Evolutionary conservation across 2,113 vertebrate species (phyloP).

Genomic region (Callionymus lyra): DNA sequence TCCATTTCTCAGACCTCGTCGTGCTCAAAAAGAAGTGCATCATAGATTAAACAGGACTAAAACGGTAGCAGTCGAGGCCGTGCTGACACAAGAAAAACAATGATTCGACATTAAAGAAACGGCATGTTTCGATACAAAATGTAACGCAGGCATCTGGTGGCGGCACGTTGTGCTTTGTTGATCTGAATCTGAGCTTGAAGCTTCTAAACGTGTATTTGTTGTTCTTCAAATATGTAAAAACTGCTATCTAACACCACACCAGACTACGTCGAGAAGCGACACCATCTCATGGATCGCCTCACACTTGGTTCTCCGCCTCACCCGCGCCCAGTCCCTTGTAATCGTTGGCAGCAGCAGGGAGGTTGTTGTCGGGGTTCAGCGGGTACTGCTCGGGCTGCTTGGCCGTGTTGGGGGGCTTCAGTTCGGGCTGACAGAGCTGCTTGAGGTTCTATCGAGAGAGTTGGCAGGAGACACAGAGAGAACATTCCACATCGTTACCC

Average conservation of each 20-base stretch:
- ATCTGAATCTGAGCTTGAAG: too few relatives aligned
- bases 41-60: too few relatives aligned
- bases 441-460: constrained; percentile 42
- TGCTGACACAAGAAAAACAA: too few relatives aligned
- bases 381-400: constrained; percentile 46
- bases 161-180: too few relatives aligned
- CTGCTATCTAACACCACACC: constrained; percentile 7
- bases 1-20: too few relatives aligned
- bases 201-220: too few relatives aligned
- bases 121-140: too few relatives aligned
- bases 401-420: constrained; percentile 11
- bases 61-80: too few relatives aligned
- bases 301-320: constrained; percentile 47
- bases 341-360: constrained; percentile 17
- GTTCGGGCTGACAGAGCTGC: constrained; percentile 46
- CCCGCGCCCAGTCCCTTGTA: constrained; percentile 30
- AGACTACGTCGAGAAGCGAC: constrained; percentile 1
- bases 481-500: too few relatives aligned
- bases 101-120: too few relatives aligned
- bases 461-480: not conserved
- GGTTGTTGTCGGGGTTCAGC: constrained; percentile 35
- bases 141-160: too few relatives aligned
- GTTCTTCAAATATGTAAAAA: constrained; percentile 8
- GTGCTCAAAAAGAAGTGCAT: too few relatives aligned
- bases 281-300: constrained; percentile 7